A percentile compares a stretch with the other conserved stretches of the same genome.
Evolutionary conservation across 2,888 invertebrate genomes (phyloP).

Genomic region (Apoda limacodes): DNA sequence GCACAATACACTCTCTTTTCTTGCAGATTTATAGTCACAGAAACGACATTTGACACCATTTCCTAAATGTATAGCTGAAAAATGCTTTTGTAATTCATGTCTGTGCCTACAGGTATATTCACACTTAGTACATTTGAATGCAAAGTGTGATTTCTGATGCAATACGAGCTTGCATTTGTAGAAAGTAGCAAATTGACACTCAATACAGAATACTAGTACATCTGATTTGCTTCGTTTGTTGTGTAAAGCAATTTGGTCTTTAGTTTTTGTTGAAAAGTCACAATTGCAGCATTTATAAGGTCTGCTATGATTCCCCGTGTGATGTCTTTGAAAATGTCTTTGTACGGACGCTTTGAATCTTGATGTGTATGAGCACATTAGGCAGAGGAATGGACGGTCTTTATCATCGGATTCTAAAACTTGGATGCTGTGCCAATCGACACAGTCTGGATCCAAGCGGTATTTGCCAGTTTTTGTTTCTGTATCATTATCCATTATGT

Average conservation of each 20-base stretch:
- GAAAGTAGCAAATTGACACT: slow-evolving; percentile 30
- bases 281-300: slow-evolving; percentile 47
- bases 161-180: slow-evolving; percentile 38
- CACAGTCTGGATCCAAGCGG: slow-evolving; percentile 29
- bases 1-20: slow-evolving; percentile 34
- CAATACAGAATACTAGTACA: slow-evolving; percentile 23
- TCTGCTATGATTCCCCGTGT: slow-evolving; percentile 32
- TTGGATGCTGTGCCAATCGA: slow-evolving; percentile 40
- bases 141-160: slow-evolving; percentile 42
- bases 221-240: slow-evolving; percentile 39
- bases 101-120: slow-evolving; percentile 35
- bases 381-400: slow-evolving; percentile 38
- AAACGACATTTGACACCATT: slow-evolving; percentile 35
- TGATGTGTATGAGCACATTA: slow-evolving; percentile 35
- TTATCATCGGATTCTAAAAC: slow-evolving; percentile 33
- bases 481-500: background rate
- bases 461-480: slow-evolving; percentile 20
- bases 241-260: slow-evolving; percentile 45
- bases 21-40: slow-evolving; percentile 34
- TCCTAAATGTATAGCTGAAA: slow-evolving; percentile 32
- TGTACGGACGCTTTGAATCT: slow-evolving; percentile 47
- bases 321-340: slow-evolving; percentile 44
- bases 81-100: slow-evolving; percentile 41
- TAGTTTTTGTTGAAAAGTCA: slow-evolving; percentile 47
- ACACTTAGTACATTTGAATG: slow-evolving; percentile 35